Evolutionary conservation across 1,140 invertebrate species (phyloP).

Genomic region (Drosophila repletoides): DNA sequence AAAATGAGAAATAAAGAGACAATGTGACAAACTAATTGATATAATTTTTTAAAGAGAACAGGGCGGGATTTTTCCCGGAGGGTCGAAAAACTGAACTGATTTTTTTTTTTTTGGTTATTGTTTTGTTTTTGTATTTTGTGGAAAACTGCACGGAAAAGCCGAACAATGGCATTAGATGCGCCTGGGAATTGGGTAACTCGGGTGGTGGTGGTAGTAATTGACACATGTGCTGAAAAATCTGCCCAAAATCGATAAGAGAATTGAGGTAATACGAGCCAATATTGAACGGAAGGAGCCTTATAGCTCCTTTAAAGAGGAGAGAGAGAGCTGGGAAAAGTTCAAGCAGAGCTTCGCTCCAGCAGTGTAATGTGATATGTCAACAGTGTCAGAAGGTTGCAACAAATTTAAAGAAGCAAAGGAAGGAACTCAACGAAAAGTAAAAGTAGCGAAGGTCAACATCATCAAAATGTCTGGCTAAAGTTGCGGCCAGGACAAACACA

Average conservation of each 20-base stretch:
- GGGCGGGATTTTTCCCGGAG: not conserved
- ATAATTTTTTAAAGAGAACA: constrained; percentile 17
- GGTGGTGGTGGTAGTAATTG: constrained; percentile 42
- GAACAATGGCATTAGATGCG: constrained; percentile 41
- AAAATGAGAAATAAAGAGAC: not conserved
- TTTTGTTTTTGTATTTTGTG: constrained; percentile 5
- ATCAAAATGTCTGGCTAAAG: constrained; percentile 73
- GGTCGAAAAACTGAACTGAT: constrained; percentile 22
- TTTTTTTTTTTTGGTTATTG: constrained; percentile 19
- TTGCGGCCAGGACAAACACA: constrained; percentile 39
- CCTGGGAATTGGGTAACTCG: not conserved
- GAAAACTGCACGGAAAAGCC: constrained; percentile 30
- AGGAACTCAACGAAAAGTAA: constrained; percentile 61
- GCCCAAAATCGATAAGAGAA: constrained; percentile 50
- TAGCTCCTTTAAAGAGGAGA: constrained; percentile 1
- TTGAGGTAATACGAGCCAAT: constrained; percentile 42
- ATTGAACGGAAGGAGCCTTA: too few relatives aligned
- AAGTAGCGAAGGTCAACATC: constrained; percentile 81
- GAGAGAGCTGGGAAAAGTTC: constrained; percentile 9
- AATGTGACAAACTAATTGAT: constrained; percentile 43
- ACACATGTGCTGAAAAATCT: constrained; percentile 53
- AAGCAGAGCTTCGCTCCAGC: not conserved
- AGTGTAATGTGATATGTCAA: constrained; percentile 78
- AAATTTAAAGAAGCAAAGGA: constrained; percentile 65
- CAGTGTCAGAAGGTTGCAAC: constrained; percentile 50